Evolutionary conservation across 1,140 invertebrate genomes (phyloP), one percentile per base, ranked within the genome.

Genomic region (Calliopsis andreniformis): DNA sequence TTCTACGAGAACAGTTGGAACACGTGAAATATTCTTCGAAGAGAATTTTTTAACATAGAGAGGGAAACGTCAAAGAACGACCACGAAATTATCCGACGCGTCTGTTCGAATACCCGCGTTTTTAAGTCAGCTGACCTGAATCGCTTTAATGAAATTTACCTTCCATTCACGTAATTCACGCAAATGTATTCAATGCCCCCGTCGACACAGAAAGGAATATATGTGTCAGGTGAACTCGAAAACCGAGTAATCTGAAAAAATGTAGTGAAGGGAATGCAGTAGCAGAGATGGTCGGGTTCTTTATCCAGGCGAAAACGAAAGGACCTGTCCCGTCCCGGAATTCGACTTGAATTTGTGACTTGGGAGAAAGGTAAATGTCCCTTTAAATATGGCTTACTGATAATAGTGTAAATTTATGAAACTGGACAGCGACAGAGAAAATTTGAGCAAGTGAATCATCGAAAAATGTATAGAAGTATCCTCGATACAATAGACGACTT

Each of bases 81-180:
- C 55, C 64, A 16, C 35, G 35, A 68, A 49, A 42, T 59, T 43
- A 73, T 73, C 61, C 70, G 12, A 16, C 7, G 23, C 18, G 39
- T 53, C 59, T 49, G 30, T 66, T 45, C 23, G 58, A 62, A 62
- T 51, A 3, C 4, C 58, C 58, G 32, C 30, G 61, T 55, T 56
- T 75, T 64, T 56, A 56, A 47, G 20, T 75, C 62, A 58, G 51
- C 62, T 75, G 71, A 75, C 62, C 71, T 39, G 71, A 67, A 75
- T 58, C 51, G 63, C 63, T 75, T 67, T 67, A 75, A 75, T 75
- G 71, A 75, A 75, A 75, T 58, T 66, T 58, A 14, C 62, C 61
- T 35, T 16, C 42, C 25, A 67, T 25, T 39, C 62, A 42, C 70
- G 47, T 53, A 28, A 72, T 72, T 64, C 47, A 55, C 59, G 59